A percentile compares a stretch with the other conserved stretches of the same genome.
These are phyloP conservation scores for Tupiocoris notatus DNA, from an alignment of 2,888 invertebrate genomes.

Conservation along the genomic window DNA sequence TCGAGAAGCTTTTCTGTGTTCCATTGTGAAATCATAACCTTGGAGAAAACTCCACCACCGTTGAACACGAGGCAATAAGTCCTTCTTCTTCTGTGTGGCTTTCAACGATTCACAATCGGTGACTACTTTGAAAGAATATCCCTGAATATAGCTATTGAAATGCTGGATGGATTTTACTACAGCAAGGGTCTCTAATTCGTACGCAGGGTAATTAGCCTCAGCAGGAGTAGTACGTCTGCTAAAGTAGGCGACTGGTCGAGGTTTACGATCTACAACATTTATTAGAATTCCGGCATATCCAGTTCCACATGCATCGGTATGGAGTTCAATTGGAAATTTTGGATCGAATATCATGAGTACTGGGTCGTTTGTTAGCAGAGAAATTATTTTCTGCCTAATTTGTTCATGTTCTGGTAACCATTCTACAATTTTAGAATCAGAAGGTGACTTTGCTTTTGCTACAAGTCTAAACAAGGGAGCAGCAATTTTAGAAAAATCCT, in stretches of 20 bases:
- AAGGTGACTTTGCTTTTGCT: not conserved
- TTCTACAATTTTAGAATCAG: not conserved
- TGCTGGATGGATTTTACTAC: not conserved
- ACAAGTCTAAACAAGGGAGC: conserved; percentile 9
- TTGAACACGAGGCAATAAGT: conserved; percentile 9
- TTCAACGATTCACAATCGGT: not conserved
- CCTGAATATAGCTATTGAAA: not conserved
- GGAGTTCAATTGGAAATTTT: not conserved
- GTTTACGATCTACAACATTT: not conserved
- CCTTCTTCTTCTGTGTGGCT: not conserved
- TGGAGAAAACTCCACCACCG: too few species aligned
- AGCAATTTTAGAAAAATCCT: too few species aligned
- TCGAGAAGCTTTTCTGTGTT: not conserved
- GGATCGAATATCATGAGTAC: not conserved
- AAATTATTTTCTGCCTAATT: not conserved
- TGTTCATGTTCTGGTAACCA: conserved; percentile 1
- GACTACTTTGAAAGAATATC: not conserved
- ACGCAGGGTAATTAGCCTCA: not conserved
- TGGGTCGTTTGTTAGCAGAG: not conserved
- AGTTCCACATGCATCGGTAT: not conserved
- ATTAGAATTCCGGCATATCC: not conserved
- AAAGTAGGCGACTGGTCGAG: not conserved
- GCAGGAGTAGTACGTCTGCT: too few species aligned
- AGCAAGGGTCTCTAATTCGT: not conserved
- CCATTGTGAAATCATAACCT: conserved; percentile 9